These are phyloP conservation scores for Ophion obscuratus DNA, from an alignment of 2,888 invertebrate species.

Conservation along the genomic window DNA sequence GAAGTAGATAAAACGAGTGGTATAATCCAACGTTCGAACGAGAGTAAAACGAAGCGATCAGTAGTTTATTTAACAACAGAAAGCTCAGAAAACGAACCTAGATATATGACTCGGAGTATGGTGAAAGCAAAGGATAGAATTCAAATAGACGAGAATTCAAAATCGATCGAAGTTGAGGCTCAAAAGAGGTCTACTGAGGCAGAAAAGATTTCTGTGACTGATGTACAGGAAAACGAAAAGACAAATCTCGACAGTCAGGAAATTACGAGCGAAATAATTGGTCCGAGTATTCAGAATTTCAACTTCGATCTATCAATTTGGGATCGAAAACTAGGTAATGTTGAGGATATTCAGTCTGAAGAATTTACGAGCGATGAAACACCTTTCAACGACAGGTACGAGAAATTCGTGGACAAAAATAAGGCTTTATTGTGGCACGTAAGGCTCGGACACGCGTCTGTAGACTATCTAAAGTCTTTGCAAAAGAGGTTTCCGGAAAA, in stretches of 20 bases:
- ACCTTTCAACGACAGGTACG: constrained; percentile 38
- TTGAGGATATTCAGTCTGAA: constrained; percentile 44
- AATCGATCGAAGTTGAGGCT: constrained; percentile 26
- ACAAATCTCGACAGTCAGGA: constrained; percentile 43
- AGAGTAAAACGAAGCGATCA: constrained; percentile 17
- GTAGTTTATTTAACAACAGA: constrained; percentile 38
- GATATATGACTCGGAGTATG: constrained; percentile 53
- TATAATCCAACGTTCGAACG: constrained; percentile 13
- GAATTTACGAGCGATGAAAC: constrained; percentile 44
- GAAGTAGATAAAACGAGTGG: constrained; percentile 59
- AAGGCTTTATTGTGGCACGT: constrained; percentile 71
- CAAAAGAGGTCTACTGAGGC: constrained; percentile 38
- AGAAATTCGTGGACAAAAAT: constrained; percentile 54
- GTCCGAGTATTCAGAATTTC: constrained; percentile 42
- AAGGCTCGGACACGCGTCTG: constrained; percentile 69
- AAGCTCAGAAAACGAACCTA: constrained; percentile 55
- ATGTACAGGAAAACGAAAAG: constrained; percentile 40
- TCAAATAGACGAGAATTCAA: constrained; percentile 45
- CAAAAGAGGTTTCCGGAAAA: constrained; percentile 63
- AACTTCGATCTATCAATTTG: constrained; percentile 51
- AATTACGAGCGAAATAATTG: constrained; percentile 41
- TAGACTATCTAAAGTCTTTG: constrained; percentile 67
- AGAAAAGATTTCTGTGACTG: constrained; percentile 41
- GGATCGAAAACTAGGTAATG: constrained; percentile 53
- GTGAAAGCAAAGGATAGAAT: constrained; percentile 23